phyloP scores from a whole-genome alignment of 2,888 invertebrate species.

The Acleris sparsana region DNA sequence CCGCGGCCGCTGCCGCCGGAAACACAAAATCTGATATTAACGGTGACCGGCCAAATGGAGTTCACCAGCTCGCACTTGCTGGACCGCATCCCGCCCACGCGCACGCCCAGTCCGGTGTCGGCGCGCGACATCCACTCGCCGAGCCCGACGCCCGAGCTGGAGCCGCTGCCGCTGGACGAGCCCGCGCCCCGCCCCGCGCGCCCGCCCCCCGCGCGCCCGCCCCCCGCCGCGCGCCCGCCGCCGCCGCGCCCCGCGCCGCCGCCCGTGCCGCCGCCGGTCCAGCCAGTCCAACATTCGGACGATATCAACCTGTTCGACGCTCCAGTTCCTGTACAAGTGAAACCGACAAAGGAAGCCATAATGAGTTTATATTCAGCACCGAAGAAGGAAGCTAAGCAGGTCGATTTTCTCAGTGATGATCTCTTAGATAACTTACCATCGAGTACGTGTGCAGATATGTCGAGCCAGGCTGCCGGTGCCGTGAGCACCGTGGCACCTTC shows the following conservation, averaged over 20 bases:
- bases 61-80: constrained; percentile 92
- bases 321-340: constrained; percentile 74
- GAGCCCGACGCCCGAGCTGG: constrained; percentile 88
- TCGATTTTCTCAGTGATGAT: constrained; percentile 85
- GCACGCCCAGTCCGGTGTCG: constrained; percentile 94
- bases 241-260: constrained; percentile 58
- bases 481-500: not conserved
- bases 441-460: not conserved
- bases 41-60: constrained; percentile 94
- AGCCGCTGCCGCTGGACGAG: constrained; percentile 57
- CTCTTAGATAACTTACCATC: constrained; percentile 64
- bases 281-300: constrained; percentile 43
- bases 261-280: constrained; percentile 40
- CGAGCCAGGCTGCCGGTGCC: not conserved
- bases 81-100: constrained; percentile 92
- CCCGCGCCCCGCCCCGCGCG: constrained; percentile 58
- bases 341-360: constrained; percentile 84
- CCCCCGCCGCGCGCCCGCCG: constrained; percentile 54
- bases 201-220: constrained; percentile 55
- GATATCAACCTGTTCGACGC: constrained; percentile 85
- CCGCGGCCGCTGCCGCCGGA: constrained; percentile 88
- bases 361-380: constrained; percentile 82
- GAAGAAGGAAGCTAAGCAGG: constrained; percentile 69
- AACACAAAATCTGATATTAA: constrained; percentile 92
- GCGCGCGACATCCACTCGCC: constrained; percentile 92